Evolutionary conservation across 2,113 vertebrate species (phyloP).

Genomic region (Astatoreochromis straeleni): DNA sequence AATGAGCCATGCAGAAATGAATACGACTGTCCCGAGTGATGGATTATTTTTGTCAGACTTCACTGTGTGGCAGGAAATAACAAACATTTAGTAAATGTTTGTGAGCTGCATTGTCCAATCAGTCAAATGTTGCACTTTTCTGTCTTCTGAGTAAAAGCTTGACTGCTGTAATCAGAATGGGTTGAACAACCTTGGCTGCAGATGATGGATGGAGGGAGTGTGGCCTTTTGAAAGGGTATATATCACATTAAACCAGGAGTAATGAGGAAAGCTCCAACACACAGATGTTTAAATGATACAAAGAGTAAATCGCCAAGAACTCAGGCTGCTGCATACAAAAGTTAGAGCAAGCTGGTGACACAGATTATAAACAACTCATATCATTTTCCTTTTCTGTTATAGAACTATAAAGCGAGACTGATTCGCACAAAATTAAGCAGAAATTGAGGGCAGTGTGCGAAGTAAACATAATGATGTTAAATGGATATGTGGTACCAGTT

Average conservation of each 20-base stretch:
- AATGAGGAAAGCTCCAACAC: constrained; percentile 64
- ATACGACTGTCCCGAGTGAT: background rate
- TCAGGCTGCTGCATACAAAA: constrained; percentile 15
- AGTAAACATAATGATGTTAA: constrained; percentile 40
- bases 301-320: constrained; percentile 29
- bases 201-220: constrained; percentile 67
- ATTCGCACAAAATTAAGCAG: background rate
- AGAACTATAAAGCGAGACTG: background rate
- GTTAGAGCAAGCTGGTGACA: background rate
- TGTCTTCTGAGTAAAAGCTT: constrained; percentile 37
- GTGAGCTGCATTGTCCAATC: background rate
- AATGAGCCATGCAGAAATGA: background rate
- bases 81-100: background rate
- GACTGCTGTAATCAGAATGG: constrained; percentile 62
- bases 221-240: constrained; percentile 75
- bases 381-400: background rate
- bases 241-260: constrained; percentile 75
- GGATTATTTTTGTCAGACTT: background rate
- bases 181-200: constrained; percentile 57
- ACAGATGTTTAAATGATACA: constrained; percentile 71
- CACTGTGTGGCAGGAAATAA: background rate
- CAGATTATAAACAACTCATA: background rate
- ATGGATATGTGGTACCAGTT: constrained; percentile 27
- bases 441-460: background rate
- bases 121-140: constrained; percentile 32